Evolutionary conservation across 1,140 invertebrate genomes (phyloP).

Genomic region (Lucilia sericata): DNA sequence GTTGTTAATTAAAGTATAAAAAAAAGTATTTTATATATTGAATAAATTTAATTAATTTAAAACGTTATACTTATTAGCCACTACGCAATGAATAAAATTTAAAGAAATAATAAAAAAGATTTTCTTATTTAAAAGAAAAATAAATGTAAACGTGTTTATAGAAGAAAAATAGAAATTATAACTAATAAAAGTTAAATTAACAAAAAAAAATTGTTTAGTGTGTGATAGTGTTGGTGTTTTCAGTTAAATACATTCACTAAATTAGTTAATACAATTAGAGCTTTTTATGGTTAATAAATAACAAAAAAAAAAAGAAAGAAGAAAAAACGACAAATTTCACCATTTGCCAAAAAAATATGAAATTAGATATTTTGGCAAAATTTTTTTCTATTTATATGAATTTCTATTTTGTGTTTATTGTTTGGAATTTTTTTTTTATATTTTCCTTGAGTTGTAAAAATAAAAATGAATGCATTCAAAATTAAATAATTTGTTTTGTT

Average conservation of each 20-base stretch:
- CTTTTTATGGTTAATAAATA: not conserved
- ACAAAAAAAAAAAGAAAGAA: not conserved
- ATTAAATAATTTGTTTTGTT: not conserved
- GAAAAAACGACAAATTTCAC: not conserved
- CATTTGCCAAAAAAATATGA: not conserved
- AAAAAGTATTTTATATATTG: not conserved
- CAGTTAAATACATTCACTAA: not conserved
- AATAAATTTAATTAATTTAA: conserved; percentile 22
- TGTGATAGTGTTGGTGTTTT: not conserved
- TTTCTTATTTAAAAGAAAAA: not conserved
- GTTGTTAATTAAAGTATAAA: not conserved
- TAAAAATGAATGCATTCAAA: conserved; percentile 7
- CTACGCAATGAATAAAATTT: not conserved
- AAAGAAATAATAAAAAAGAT: not conserved
- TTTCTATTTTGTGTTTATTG: not conserved
- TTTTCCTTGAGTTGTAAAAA: not conserved
- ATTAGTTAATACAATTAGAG: not conserved
- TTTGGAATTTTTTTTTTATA: not conserved
- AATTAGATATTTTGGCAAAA: not conserved
- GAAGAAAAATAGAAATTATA: not conserved
- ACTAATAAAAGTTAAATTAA: not conserved
- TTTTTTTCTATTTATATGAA: not conserved
- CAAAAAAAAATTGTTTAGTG: not conserved
- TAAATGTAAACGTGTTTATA: not conserved
- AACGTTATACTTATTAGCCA: not conserved